Base-by-base conservation (phyloP, 2,113 vertebrate species). In the Hippocampus abdominalis region DNA sequence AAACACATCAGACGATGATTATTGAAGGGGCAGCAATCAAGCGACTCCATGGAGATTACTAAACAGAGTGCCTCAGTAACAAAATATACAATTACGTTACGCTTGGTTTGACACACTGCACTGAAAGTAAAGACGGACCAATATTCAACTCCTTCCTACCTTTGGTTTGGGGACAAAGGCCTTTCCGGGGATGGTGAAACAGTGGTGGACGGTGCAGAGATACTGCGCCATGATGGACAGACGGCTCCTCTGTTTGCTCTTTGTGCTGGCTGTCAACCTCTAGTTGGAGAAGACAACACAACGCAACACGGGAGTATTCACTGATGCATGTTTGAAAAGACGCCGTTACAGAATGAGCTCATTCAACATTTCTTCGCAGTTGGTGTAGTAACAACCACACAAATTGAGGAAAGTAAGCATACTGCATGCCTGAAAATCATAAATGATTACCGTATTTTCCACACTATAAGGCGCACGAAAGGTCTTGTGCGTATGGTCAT, bases 171-270 rank as follows among this genome's bases (percentile, higher is more conserved):
- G 97, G 76, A 98, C 78, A 56, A 99, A 99, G 51, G 97, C 96
- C 69, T 84, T 84, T 25, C 97, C 97, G 0, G 97, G 94, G 88
- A 99, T 98, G 36, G 92, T 80, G 39, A 99, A 96, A 84, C 94
- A 69, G 77, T 84, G 93, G 61, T 84, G 88, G 32, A 98, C 95
- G 0, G 67, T 85, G 82, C 96, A 97, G 74, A 98, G 94, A 81
- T 96, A 92, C 88, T 99, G 97, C 59, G 96, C 90, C 95, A 98
- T 97, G 66, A 99, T 8, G 40, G 97, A 98, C 56, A 99, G 90
- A 23, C 97, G 94, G 74, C 96, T 96, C 39, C 95, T 93, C 67
- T 98, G 96, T 18, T 61, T 92, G 85, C 90, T 92, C 70, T 93
- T 85, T 0, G 94, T 92, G 72, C 88, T 93, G 73, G 96, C 97